These are phyloP conservation scores for Lamprologus speciosus DNA, from an alignment of 2,113 vertebrate genomes.

Conservation along the genomic window DNA sequence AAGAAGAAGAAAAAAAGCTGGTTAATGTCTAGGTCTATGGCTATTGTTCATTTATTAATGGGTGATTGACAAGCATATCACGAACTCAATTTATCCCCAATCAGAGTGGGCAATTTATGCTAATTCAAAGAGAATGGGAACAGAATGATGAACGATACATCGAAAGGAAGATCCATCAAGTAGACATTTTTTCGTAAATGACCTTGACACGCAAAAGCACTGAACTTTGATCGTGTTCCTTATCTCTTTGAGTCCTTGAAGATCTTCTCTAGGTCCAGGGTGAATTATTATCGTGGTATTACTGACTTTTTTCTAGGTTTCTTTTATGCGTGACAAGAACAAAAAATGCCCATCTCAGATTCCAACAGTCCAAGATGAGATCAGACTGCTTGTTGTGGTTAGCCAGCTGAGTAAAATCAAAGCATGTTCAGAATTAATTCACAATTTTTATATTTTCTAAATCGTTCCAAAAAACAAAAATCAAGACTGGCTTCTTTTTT, in stretches of 20 bases:
- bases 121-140: conserved; percentile 41
- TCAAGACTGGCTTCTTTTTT: background rate
- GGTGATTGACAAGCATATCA: conserved; percentile 37
- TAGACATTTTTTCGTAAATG: background rate
- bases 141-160: conserved; percentile 22
- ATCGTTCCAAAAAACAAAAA: background rate
- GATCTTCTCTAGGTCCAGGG: background rate
- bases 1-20: background rate
- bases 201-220: conserved; percentile 30
- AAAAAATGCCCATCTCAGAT: background rate
- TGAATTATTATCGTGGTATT: background rate
- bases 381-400: background rate
- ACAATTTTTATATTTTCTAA: background rate
- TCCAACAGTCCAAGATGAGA: background rate
- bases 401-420: background rate
- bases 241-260: background rate
- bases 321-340: background rate
- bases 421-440: background rate
- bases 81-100: conserved; percentile 32
- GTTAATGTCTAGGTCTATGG: conserved; percentile 5
- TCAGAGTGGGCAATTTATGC: conserved; percentile 14
- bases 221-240: background rate
- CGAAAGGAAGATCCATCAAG: conserved; percentile 2
- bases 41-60: conserved; percentile 31
- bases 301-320: background rate